A percentile compares a stretch with the other conserved stretches of the same genome.
phyloP scores from a whole-genome alignment of 2,113 vertebrate genomes.

The Lampris megalopsis region DNA sequence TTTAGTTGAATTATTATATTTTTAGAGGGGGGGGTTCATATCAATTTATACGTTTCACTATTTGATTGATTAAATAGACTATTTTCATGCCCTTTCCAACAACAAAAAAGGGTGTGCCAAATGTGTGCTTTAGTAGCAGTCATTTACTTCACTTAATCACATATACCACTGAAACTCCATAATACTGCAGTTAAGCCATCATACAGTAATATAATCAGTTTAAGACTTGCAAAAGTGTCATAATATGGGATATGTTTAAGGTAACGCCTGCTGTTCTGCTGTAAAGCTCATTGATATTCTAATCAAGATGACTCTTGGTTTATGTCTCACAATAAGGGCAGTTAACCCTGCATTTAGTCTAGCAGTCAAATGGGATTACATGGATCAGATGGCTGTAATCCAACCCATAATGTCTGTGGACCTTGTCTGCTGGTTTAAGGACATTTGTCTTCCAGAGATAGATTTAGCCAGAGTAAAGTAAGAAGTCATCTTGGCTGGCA shows the following conservation, averaged over 20 bases:
- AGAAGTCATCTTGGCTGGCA: too few relatives aligned
- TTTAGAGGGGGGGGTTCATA: too few relatives aligned
- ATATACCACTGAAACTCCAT: too few relatives aligned
- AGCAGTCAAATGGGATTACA: slow-evolving; percentile 56
- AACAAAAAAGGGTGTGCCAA: too few relatives aligned
- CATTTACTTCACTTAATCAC: too few relatives aligned
- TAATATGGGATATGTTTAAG: slow-evolving; percentile 18
- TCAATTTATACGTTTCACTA: too few relatives aligned
- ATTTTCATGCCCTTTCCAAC: too few relatives aligned
- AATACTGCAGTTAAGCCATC: too few relatives aligned
- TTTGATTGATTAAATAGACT: too few relatives aligned
- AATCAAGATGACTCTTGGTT: slow-evolving; percentile 52
- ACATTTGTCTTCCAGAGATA: not conserved
- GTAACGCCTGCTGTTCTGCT: not conserved
- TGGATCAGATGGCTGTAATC: slow-evolving; percentile 70
- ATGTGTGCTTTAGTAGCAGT: too few relatives aligned
- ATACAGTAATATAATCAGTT: slow-evolving; percentile 15
- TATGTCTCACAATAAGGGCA: slow-evolving; percentile 71
- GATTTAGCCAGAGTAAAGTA: too few relatives aligned
- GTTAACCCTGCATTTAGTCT: slow-evolving; percentile 69
- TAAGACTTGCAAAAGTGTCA: slow-evolving; percentile 13
- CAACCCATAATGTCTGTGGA: slow-evolving; percentile 38
- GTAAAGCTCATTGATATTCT: slow-evolving; percentile 14
- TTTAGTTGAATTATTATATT: too few relatives aligned
- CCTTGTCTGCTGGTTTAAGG: slow-evolving; percentile 1